These are phyloP conservation scores for Corythaeola cristata DNA, from an alignment of 2,113 vertebrate genomes.

Conservation along the genomic window DNA sequence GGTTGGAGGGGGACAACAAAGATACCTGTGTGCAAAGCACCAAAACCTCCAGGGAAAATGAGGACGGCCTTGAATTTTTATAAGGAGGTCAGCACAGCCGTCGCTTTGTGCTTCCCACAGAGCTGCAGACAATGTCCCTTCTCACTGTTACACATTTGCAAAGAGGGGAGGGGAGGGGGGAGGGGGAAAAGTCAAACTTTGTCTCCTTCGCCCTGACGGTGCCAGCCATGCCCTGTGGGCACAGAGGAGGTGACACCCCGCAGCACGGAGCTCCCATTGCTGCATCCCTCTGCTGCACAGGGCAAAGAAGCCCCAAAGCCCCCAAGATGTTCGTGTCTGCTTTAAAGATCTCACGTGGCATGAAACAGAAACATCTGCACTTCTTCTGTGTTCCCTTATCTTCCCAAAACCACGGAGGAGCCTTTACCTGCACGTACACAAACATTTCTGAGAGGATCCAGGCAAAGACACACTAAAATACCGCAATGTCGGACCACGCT, in stretches of 20 bases:
- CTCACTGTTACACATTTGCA: slow-evolving; percentile 10
- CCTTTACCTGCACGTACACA: not conserved
- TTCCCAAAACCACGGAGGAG: not conserved
- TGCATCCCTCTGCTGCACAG: not conserved
- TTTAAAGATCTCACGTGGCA: not conserved
- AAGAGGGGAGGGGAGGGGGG: slow-evolving; percentile 14
- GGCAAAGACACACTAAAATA: not conserved
- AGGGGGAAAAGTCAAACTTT: not conserved
- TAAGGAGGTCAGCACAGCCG: slow-evolving; percentile 31
- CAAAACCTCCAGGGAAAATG: not conserved
- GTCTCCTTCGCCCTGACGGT: not conserved
- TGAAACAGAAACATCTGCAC: not conserved
- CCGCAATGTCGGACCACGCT: slow-evolving; percentile 5
- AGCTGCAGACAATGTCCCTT: slow-evolving; percentile 52
- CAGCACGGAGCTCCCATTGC: not conserved
- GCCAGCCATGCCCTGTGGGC: not conserved
- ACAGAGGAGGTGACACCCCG: not conserved
- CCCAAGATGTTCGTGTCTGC: not conserved
- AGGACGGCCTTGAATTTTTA: slow-evolving; percentile 54
- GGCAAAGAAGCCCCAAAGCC: not conserved
- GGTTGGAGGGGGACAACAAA: not conserved
- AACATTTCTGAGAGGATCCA: not conserved
- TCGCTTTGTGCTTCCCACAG: slow-evolving; percentile 48
- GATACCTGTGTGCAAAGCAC: not conserved
- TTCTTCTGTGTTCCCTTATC: not conserved